A percentile compares a stretch with the other conserved stretches of the same genome.
phyloP scores from a whole-genome alignment of 2,113 vertebrate species.

The Xiphorhynchus elegans region DNA sequence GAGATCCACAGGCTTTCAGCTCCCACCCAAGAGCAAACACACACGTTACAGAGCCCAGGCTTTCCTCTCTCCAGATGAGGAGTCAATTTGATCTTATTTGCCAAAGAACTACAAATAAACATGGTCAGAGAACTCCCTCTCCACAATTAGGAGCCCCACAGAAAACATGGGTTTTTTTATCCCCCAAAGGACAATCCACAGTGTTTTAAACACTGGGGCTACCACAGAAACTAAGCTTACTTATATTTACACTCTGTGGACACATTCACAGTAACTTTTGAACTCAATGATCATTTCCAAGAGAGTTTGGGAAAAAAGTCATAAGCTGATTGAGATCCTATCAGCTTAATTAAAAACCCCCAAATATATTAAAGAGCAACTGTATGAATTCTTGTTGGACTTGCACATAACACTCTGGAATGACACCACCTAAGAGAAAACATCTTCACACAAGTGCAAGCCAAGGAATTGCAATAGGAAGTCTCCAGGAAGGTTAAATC shows the following conservation, averaged over 20 bases:
- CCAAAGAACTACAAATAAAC: slow-evolving; percentile 2
- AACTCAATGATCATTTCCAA: background rate
- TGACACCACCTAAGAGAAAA: background rate
- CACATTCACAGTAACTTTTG: background rate
- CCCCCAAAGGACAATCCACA: background rate
- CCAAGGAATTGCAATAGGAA: background rate
- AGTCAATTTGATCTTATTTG: background rate
- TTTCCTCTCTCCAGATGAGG: background rate
- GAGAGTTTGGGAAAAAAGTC: background rate
- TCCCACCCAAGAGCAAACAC: background rate
- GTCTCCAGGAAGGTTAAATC: background rate
- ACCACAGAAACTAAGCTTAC: background rate
- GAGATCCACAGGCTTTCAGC: background rate
- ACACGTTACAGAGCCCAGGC: background rate
- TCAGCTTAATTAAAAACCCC: background rate
- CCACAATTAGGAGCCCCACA: background rate
- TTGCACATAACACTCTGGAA: background rate
- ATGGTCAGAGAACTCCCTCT: background rate
- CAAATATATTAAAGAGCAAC: background rate
- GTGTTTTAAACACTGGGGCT: background rate
- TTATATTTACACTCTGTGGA: background rate
- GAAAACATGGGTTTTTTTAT: background rate
- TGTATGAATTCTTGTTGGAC: background rate
- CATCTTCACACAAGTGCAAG: background rate
- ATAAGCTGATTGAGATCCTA: background rate